Evolutionary conservation across 2,113 vertebrate genomes (phyloP).

Genomic region (Budorcas taxicolor): DNA sequence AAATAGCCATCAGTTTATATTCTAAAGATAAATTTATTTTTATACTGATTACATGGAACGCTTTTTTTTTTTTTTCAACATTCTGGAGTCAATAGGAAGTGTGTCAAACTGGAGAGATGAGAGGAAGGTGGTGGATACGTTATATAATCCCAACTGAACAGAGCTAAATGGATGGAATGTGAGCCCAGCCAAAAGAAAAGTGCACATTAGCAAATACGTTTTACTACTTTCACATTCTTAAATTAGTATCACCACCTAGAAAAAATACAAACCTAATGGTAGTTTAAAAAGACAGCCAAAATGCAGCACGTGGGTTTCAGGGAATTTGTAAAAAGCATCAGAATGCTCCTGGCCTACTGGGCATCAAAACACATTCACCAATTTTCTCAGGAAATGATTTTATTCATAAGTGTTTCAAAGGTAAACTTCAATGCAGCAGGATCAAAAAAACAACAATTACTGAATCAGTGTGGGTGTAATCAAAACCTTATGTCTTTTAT

Average conservation of each 20-base stretch:
- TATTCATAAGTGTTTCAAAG: not conserved
- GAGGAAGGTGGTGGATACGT: not conserved
- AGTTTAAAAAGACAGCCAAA: not conserved
- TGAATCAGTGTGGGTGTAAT: not conserved
- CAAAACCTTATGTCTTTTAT: not conserved
- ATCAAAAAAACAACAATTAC: not conserved
- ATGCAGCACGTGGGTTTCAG: not conserved
- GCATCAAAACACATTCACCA: not conserved
- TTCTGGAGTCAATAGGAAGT: not conserved
- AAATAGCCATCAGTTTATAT: not conserved
- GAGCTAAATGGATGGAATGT: not conserved
- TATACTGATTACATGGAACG: not conserved
- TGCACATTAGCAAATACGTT: not conserved
- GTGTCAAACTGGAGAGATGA: not conserved
- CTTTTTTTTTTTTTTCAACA: not conserved
- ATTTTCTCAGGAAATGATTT: not conserved
- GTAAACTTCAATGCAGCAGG: not conserved
- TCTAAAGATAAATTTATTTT: not conserved
- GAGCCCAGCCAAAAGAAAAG: not conserved
- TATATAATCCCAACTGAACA: not conserved
- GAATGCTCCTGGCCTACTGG: not conserved
- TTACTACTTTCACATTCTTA: not conserved
- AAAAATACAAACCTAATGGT: not conserved
- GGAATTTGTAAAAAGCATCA: not conserved
- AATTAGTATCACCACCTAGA: not conserved